Evolutionary conservation across 2,888 invertebrate species (phyloP).

Genomic region (Tipula unca): DNA sequence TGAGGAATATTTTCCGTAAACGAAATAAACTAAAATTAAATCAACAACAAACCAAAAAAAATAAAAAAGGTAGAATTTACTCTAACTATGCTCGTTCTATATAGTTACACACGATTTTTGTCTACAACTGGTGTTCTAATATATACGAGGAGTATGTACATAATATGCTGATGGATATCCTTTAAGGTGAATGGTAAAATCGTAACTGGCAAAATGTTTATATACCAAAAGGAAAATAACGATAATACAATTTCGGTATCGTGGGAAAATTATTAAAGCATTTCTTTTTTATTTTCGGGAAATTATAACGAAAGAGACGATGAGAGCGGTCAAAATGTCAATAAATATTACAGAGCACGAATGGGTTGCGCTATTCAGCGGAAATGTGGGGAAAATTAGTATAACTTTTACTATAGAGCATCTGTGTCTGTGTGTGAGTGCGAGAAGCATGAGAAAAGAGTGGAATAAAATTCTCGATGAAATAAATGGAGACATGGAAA

Average conservation of each 20-base stretch:
- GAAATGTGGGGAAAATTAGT: not conserved
- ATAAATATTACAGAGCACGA: too few species aligned
- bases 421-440: too few species aligned
- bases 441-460: too few species aligned
- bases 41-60: not conserved
- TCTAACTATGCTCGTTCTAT: too few species aligned
- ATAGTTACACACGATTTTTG: too few species aligned
- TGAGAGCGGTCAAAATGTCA: too few species aligned
- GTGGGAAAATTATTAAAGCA: not conserved
- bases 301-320: not conserved
- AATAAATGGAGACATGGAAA: too few species aligned
- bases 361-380: not conserved
- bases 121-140: too few species aligned
- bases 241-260: not conserved
- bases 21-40: not conserved
- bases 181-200: not conserved
- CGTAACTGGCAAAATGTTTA: not conserved
- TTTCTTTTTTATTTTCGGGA: not conserved
- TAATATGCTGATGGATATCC: not conserved
- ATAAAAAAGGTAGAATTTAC: not conserved
- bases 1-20: not conserved
- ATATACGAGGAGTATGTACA: not conserved
- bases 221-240: not conserved
- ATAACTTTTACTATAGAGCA: too few species aligned
- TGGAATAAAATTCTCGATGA: too few species aligned